Evolutionary conservation across 2,113 vertebrate species (phyloP), one percentile per base, ranked within the genome.

Genomic region (Porphyrio hochstetteri): DNA sequence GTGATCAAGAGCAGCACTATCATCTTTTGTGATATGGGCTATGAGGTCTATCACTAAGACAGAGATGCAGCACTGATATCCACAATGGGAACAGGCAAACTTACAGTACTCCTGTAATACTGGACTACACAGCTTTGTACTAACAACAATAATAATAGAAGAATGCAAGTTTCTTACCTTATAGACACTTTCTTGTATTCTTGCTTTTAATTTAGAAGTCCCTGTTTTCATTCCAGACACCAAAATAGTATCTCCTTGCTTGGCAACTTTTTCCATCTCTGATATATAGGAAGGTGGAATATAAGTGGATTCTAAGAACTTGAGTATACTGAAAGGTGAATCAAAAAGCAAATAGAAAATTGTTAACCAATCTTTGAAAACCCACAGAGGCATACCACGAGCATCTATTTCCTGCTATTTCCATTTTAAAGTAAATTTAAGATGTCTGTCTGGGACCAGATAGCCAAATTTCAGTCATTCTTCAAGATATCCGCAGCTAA

Each of bases 251-350:
- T 99, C 99, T 14, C 99, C 98, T 88, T 99, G 99, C 96, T 99
- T 99, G 67, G 98, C 99, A 38, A 98, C 98, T 88, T 98, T 98
- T 96, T 99, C 99, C 99, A 99, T 99, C 95, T 99, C 99, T 2
- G 98, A 98, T 97, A 99, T 99, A 95, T 99, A 99, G 16, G 95
- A 92, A 35, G 99, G 99, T 8, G 99, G 99, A 7, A 96, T 99
- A 72, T 99, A 99, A 3, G 99, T 98, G 9, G 99, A 99, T 97
- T 99, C 99, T 9, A 98, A 98, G 95, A 99, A 99, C 31, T 98
- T 99, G 46, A 99, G 98, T 69, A 99, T 98, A 84, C 99, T 99
- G 91, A 93, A 97, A 91, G 40, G 27, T 53, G 44, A 87, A 92
- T 5, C 18, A 29, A 36, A 70, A 81, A 77, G 29, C 4, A 15